Base-by-base conservation (phyloP, 2,797 vertebrate genomes). In the Furcifer pardalis region DNA sequence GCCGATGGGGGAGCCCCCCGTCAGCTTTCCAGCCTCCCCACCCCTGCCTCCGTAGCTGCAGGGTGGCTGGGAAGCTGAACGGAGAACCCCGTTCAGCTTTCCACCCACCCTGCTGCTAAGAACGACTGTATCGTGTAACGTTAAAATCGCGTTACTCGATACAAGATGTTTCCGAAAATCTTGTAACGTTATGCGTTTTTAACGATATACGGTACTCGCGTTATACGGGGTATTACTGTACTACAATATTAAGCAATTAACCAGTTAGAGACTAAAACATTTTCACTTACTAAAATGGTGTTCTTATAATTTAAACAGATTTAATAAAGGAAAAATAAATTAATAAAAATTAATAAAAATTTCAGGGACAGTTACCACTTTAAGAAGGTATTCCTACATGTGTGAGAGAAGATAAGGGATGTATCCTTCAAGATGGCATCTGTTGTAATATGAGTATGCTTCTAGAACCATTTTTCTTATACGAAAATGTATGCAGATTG, bases 171-270 rank as follows among this genome's bases (percentile, higher is more conserved):
- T n/a, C n/a, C n/a, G n/a, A n/a, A n/a, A n/a, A n/a, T n/a, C n/a
- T n/a, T n/a, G n/a, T n/a, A n/a, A n/a, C n/a, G n/a, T n/a, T n/a
- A n/a, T n/a, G n/a, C n/a, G n/a, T n/a, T n/a, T n/a, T n/a, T n/a
- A n/a, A n/a, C n/a, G n/a, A n/a, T n/a, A n/a, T n/a, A n/a, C n/a
- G n/a, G n/a, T n/a, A n/a, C n/a, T n/a, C n/a, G n/a, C n/a, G n/a
- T n/a, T n/a, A n/a, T n/a, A n/a, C n/a, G n/a, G n/a, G n/a, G n/a
- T n/a, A n/a, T n/a, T n/a, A n/a, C n/a, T n/a, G n/a, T n/a, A 23
- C 59, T 74, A 59, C n/a, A 82, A 74, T 30, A 35, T 44, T 42
- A 32, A 60, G 32, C 32, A 37, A 63, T 74, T 82, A 73, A 82
- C 52, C 40, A 10, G 12, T 77, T 60, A 40, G 59, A 56, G 79